phyloP scores from a whole-genome alignment of 2,797 vertebrate genomes.

The Fistularia commersonii region DNA sequence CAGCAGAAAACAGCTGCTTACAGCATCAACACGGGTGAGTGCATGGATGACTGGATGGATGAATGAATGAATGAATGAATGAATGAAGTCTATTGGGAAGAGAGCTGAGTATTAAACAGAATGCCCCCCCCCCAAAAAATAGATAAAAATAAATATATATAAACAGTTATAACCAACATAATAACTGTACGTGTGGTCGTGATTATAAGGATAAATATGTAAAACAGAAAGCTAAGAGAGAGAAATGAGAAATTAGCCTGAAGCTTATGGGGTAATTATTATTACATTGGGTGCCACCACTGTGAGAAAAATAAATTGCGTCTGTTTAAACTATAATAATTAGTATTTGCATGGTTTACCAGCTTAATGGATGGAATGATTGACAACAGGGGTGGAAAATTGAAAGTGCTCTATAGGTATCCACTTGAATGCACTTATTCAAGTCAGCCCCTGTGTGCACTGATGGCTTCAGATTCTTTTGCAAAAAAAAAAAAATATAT shows the following conservation, averaged over 20 bases:
- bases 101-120: too few relatives aligned
- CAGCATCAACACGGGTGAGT: too few relatives aligned
- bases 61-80: too few relatives aligned
- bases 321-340: slow-evolving; percentile 22
- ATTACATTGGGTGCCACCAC: slow-evolving; percentile 15
- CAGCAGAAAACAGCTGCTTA: too few relatives aligned
- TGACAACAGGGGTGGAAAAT: slow-evolving; percentile 29
- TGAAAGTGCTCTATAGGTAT: slow-evolving; percentile 19
- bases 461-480: slow-evolving; percentile 14
- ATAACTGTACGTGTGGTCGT: too few relatives aligned
- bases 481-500: not conserved
- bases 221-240: too few relatives aligned
- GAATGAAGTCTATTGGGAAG: too few relatives aligned
- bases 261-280: slow-evolving; percentile 6
- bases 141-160: too few relatives aligned
- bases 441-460: slow-evolving; percentile 6
- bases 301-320: slow-evolving; percentile 26
- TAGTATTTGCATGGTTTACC: slow-evolving; percentile 29
- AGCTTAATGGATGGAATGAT: slow-evolving; percentile 33
- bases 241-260: slow-evolving; percentile 2
- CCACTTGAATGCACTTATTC: slow-evolving; percentile 24
- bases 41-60: too few relatives aligned
- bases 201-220: too few relatives aligned
- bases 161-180: too few relatives aligned
- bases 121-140: too few relatives aligned